Conservation (phyloP, 2,888 invertebrate genomes). For the Polymixis flavicincta region DNA sequence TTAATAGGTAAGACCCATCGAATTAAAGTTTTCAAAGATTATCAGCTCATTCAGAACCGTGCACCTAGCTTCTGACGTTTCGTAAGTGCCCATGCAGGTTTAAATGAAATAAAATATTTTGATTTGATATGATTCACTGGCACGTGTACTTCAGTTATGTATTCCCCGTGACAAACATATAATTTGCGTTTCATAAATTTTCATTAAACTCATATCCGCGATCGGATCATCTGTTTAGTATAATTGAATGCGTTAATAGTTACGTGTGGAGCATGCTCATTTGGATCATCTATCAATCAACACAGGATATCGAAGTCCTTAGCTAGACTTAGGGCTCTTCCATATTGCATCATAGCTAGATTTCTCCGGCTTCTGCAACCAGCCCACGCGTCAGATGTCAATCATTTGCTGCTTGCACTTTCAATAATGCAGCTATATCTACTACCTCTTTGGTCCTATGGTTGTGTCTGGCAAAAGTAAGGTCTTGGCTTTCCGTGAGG, state of each 20-base stretch:
- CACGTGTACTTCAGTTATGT: neutral
- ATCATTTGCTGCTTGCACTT: conserved; percentile 42
- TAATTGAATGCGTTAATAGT: conserved; percentile 16
- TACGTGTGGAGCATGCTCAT: conserved; percentile 29
- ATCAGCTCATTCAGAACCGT: neutral
- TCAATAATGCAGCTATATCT: conserved; percentile 35
- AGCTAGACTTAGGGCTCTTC: neutral
- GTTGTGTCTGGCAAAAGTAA: conserved; percentile 17
- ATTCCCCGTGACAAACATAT: conserved; percentile 3
- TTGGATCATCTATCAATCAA: conserved; percentile 34
- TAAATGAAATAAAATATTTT: too few species aligned
- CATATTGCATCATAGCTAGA: conserved; percentile 13
- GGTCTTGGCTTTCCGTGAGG: neutral
- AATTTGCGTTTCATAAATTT: conserved; percentile 39
- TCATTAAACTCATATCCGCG: conserved; percentile 42
- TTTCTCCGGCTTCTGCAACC: conserved; percentile 45
- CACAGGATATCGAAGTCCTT: conserved; percentile 30
- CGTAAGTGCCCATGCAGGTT: too few species aligned
- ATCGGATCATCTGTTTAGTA: conserved; percentile 20
- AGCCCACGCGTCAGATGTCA: conserved; percentile 33
- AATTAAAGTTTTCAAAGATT: neutral
- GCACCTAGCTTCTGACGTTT: too few species aligned
- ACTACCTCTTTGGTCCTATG: neutral
- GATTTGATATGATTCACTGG: too few species aligned
- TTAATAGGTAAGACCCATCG: neutral